Percentiles rank a stretch among this genome's conserved stretches.
Conservation (phyloP, 2,113 vertebrate species). For the Nansenia antarctica region DNA sequence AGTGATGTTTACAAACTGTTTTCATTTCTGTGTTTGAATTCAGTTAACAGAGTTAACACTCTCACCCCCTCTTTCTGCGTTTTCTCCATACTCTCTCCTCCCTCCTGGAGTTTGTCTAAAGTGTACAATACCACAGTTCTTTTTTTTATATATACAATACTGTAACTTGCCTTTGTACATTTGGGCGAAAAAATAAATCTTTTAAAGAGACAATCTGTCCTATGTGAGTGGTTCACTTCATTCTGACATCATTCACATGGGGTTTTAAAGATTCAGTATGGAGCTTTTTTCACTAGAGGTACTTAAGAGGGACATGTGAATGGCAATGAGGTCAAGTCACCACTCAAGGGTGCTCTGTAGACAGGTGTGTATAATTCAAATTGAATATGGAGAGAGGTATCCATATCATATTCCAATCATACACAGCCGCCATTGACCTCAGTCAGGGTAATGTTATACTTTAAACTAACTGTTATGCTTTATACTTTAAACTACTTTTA, state of each 20-base stretch:
- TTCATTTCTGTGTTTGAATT: slow-evolving; percentile 83
- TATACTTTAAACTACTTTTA: too few species aligned
- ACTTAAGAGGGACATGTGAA: background rate
- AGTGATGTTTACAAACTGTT: slow-evolving; percentile 88
- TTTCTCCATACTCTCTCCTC: slow-evolving; percentile 57
- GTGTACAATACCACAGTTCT: slow-evolving; percentile 95
- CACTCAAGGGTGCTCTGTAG: background rate
- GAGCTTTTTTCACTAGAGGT: too few species aligned
- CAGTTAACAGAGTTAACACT: slow-evolving; percentile 64
- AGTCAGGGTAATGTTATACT: background rate
- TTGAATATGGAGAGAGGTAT: background rate
- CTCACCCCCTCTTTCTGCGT: slow-evolving; percentile 22
- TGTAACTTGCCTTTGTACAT: slow-evolving; percentile 96
- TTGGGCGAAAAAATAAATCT: slow-evolving; percentile 96
- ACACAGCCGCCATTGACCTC: background rate
- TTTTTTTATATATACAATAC: slow-evolving; percentile 95
- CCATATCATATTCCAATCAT: background rate
- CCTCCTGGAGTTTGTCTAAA: slow-evolving; percentile 87
- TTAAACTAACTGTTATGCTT: too few species aligned
- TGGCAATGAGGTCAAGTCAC: background rate
- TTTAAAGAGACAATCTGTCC: slow-evolving; percentile 94
- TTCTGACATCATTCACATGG: slow-evolving; percentile 4
- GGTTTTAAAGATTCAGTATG: too few species aligned
- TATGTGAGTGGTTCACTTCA: slow-evolving; percentile 49
- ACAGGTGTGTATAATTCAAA: background rate